Evolutionary conservation across 2,113 vertebrate species (phyloP).

Genomic region (Amphilophus citrinellus): DNA sequence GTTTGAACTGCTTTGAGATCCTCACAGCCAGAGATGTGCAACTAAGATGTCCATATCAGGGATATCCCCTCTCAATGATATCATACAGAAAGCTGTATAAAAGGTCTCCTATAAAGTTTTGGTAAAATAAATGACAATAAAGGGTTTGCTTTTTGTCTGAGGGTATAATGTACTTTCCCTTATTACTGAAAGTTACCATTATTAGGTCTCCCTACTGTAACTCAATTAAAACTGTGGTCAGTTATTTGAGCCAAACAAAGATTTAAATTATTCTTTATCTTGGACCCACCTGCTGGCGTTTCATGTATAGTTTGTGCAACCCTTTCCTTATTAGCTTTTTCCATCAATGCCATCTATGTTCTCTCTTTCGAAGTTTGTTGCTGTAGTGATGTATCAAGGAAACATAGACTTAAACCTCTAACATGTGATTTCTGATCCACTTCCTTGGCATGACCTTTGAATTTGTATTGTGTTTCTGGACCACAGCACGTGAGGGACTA

Average conservation of each 20-base stretch:
- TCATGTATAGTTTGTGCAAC: background rate
- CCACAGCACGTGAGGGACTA: background rate
- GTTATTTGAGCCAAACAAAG: background rate
- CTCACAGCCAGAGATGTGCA: background rate
- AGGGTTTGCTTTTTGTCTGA: background rate
- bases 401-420: background rate
- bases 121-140: background rate
- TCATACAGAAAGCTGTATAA: background rate
- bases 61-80: background rate
- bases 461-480: background rate
- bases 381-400: background rate
- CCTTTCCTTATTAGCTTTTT: background rate
- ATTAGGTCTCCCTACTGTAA: background rate
- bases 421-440: background rate
- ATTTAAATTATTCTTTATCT: background rate
- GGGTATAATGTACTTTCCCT: background rate
- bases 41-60: background rate
- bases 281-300: background rate
- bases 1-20: background rate
- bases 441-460: background rate
- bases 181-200: background rate
- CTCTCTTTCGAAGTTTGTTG: too few species aligned
- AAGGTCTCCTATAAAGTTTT: background rate
- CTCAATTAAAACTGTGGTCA: background rate
- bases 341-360: background rate